Conservation (phyloP, 2,797 vertebrate genomes). For the Sebastolobus alascanus region DNA sequence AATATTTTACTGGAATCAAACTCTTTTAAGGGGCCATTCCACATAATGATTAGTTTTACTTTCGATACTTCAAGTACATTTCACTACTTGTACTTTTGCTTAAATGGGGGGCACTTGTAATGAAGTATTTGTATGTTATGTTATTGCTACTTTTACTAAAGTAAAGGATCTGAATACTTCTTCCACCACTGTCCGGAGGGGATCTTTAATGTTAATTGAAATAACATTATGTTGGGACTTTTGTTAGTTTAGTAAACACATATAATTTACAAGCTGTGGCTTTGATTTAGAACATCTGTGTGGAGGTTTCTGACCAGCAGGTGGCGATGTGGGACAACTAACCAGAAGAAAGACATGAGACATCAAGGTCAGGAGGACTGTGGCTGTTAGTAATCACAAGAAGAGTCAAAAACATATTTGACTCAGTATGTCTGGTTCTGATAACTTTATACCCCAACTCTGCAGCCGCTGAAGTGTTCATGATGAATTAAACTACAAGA, state of each 20-base stretch:
- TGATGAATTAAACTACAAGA: constrained; percentile 49
- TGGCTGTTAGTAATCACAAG: neutral
- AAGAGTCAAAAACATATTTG: constrained; percentile 20
- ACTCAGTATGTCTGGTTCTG: constrained; percentile 6
- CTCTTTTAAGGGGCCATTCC: neutral
- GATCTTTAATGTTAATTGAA: neutral
- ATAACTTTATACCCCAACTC: neutral
- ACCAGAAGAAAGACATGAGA: constrained; percentile 2
- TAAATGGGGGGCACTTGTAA: neutral
- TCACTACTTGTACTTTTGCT: too few relatives aligned
- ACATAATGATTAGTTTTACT: neutral
- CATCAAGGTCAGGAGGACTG: constrained; percentile 63
- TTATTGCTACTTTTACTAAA: neutral
- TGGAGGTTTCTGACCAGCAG: constrained; percentile 63
- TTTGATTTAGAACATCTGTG: neutral
- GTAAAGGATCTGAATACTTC: neutral
- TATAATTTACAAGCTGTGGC: neutral
- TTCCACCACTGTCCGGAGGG: neutral
- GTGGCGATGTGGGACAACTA: constrained; percentile 67
- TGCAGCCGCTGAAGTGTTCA: constrained; percentile 27
- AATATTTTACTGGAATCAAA: neutral
- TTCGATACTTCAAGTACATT: too few relatives aligned
- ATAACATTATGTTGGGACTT: neutral
- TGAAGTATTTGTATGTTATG: neutral
- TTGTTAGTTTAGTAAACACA: neutral